A percentile compares a stretch with the other conserved stretches of the same genome.
phyloP scores from a whole-genome alignment of 2,888 invertebrate genomes.

The Gandaritis pyraliata region DNA sequence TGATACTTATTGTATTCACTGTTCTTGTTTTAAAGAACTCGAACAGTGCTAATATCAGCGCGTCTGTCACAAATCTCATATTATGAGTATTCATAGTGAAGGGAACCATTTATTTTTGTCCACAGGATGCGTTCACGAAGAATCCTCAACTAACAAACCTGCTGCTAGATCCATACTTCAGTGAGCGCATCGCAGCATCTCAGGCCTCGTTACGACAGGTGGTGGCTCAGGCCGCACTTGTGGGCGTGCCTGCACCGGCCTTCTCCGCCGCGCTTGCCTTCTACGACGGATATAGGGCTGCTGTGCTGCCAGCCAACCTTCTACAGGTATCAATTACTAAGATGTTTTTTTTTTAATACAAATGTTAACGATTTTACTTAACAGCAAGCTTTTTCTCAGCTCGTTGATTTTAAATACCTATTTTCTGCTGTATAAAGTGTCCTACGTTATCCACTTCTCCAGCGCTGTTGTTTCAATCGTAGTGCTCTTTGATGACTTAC shows the following conservation, averaged over 20 bases:
- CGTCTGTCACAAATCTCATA: too few relatives aligned
- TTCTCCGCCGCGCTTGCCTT: slow-evolving; percentile 97
- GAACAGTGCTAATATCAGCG: too few relatives aligned
- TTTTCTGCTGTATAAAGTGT: too few relatives aligned
- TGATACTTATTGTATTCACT: too few relatives aligned
- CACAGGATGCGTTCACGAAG: slow-evolving; percentile 93
- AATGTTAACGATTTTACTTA: too few relatives aligned
- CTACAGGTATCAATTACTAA: slow-evolving; percentile 6
- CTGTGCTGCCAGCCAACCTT: slow-evolving; percentile 89
- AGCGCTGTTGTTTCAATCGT: too few relatives aligned
- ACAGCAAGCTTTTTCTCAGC: too few relatives aligned
- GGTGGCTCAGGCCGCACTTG: slow-evolving; percentile 87
- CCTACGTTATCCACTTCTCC: too few relatives aligned
- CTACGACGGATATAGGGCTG: slow-evolving; percentile 97
- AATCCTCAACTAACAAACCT: slow-evolving; percentile 94
- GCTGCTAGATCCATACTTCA: slow-evolving; percentile 96
- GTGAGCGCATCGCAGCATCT: slow-evolving; percentile 90
- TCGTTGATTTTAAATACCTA: too few relatives aligned
- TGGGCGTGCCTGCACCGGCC: slow-evolving; percentile 97
- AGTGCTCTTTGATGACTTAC: too few relatives aligned
- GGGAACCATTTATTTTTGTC: not conserved
- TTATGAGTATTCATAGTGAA: too few relatives aligned
- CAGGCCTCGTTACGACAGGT: slow-evolving; percentile 95
- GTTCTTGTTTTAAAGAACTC: not conserved
- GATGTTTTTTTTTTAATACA: too few relatives aligned